phyloP scores from a whole-genome alignment of 2,113 vertebrate species.

The Cynopterus brachyotis region DNA sequence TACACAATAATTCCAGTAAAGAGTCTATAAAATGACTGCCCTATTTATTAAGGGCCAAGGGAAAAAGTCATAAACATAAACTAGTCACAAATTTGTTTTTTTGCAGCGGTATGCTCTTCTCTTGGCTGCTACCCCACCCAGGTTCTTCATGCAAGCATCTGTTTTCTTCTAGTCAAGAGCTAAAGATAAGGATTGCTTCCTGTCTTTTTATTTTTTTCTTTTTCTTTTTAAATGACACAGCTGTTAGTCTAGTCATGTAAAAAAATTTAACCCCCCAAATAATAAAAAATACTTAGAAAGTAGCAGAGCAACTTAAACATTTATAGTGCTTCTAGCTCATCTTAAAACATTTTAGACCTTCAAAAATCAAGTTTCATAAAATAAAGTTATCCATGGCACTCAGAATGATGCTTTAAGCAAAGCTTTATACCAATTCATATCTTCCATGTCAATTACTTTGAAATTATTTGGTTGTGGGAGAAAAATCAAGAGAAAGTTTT shows the following conservation, averaged over 20 bases:
- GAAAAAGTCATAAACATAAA: neutral
- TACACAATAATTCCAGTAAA: neutral
- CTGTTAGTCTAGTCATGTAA: neutral
- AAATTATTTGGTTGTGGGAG: conserved; percentile 10
- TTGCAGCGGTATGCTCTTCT: neutral
- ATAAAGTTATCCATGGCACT: neutral
- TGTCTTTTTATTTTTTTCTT: neutral
- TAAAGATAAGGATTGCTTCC: neutral
- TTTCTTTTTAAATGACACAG: neutral
- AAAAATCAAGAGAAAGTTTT: neutral
- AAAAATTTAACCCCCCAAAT: neutral
- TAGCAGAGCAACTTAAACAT: conserved; percentile 22
- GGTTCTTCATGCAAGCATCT: neutral
- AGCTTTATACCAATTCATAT: neutral
- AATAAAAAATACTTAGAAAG: neutral
- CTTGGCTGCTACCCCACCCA: neutral
- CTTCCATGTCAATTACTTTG: neutral
- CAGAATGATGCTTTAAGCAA: conserved; percentile 11
- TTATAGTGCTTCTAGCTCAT: neutral
- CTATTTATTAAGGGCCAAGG: neutral
- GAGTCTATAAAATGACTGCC: neutral
- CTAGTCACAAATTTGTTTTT: neutral
- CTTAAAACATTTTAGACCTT: neutral
- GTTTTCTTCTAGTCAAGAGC: neutral
- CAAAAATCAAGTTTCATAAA: neutral